A percentile compares a stretch with the other conserved stretches of the same genome.
Evolutionary conservation across 2,113 vertebrate species (phyloP).

Genomic region (Amphiprion ocellaris): DNA sequence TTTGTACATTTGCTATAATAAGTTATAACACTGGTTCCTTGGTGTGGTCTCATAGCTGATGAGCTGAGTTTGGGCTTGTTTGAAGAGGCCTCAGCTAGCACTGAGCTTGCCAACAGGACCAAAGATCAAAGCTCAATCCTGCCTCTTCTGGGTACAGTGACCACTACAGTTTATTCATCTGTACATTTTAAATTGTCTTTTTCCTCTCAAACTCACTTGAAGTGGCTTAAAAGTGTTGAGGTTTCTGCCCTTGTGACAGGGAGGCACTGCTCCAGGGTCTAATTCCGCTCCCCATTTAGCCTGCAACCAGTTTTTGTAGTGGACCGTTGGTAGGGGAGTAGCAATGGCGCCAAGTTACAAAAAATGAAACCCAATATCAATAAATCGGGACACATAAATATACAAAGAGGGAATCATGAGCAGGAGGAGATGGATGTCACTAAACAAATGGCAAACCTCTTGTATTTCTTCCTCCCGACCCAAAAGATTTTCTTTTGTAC

Average conservation of each 20-base stretch:
- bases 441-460: slow-evolving; percentile 55
- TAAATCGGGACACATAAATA: slow-evolving; percentile 74
- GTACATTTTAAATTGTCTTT: slow-evolving; percentile 75
- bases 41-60: slow-evolving; percentile 50
- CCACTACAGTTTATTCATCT: slow-evolving; percentile 77
- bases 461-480: slow-evolving; percentile 35
- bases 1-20: neutral
- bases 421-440: slow-evolving; percentile 54
- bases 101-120: slow-evolving; percentile 60
- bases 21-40: slow-evolving; percentile 25
- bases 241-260: slow-evolving; percentile 60
- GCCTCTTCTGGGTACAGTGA: slow-evolving; percentile 62
- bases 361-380: slow-evolving; percentile 69
- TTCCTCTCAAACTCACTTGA: slow-evolving; percentile 74
- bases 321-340: slow-evolving; percentile 13
- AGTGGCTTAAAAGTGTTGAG: slow-evolving; percentile 76
- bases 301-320: slow-evolving; percentile 29
- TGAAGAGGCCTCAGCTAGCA: slow-evolving; percentile 70
- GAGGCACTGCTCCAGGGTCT: slow-evolving; percentile 39
- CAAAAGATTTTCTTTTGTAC: slow-evolving; percentile 51
- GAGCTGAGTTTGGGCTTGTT: slow-evolving; percentile 55
- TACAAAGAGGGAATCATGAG: slow-evolving; percentile 46
- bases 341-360: slow-evolving; percentile 41
- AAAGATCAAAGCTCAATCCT: slow-evolving; percentile 70
- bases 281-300: slow-evolving; percentile 53